These are phyloP conservation scores for Myoxocephalus aenaeus DNA, from an alignment of 2,797 vertebrate species.

Conservation along the genomic window DNA sequence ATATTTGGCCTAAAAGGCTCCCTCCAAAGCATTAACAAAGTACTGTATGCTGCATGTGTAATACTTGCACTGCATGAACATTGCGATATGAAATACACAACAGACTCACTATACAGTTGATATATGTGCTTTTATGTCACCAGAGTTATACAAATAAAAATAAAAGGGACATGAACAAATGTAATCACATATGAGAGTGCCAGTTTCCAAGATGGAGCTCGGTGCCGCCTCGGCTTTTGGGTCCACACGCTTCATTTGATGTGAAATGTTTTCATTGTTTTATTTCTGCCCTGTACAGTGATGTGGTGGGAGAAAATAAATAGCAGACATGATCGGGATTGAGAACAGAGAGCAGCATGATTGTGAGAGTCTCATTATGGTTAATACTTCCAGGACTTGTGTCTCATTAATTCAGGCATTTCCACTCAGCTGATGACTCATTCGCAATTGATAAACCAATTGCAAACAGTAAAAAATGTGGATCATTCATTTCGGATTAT, in stretches of 20 bases:
- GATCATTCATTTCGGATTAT: slow-evolving; percentile 37
- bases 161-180: slow-evolving; percentile 12
- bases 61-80: not conserved
- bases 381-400: slow-evolving; percentile 65
- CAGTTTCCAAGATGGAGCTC: slow-evolving; percentile 49
- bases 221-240: slow-evolving; percentile 51
- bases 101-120: slow-evolving; percentile 18
- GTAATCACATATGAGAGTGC: slow-evolving; percentile 38
- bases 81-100: slow-evolving; percentile 5
- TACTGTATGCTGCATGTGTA: slow-evolving; percentile 21
- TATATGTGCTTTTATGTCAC: slow-evolving; percentile 30
- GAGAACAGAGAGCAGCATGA: slow-evolving; percentile 67
- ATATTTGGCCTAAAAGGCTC: slow-evolving; percentile 44
- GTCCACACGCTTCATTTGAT: slow-evolving; percentile 66
- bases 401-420: slow-evolving; percentile 60
- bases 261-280: slow-evolving; percentile 74
- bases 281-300: slow-evolving; percentile 62
- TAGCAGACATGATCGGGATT: slow-evolving; percentile 63
- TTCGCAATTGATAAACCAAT: slow-evolving; percentile 55
- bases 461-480: slow-evolving; percentile 36
- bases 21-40: slow-evolving; percentile 28
- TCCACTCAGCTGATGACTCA: slow-evolving; percentile 65
- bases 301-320: slow-evolving; percentile 59
- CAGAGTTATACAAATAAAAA: slow-evolving; percentile 9
- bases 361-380: slow-evolving; percentile 69